These are phyloP conservation scores for Meiosimyza decipiens DNA, from an alignment of 2,888 invertebrate genomes.

Conservation along the genomic window DNA sequence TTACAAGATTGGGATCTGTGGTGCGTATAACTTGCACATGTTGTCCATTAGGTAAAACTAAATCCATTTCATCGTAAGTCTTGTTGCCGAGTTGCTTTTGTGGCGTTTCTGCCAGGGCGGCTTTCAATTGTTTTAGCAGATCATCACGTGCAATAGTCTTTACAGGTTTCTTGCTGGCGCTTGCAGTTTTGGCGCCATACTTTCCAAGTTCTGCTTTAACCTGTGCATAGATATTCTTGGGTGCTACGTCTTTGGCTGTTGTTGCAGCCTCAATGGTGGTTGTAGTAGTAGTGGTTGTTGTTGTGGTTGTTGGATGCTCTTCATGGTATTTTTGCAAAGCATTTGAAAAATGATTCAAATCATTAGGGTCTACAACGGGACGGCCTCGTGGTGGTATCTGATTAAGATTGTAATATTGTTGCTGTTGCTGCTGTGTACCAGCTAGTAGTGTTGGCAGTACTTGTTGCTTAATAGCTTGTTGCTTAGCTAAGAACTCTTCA, in stretches of 20 bases:
- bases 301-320: constrained; percentile 77
- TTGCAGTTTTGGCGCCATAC: constrained; percentile 54
- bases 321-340: constrained; percentile 76
- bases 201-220: constrained; percentile 69
- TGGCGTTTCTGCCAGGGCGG: constrained; percentile 77
- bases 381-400: constrained; percentile 54
- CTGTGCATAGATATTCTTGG: constrained; percentile 72
- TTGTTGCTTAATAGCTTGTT: constrained; percentile 73
- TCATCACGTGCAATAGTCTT: constrained; percentile 77
- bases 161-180: constrained; percentile 61
- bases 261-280: constrained; percentile 71
- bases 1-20: constrained; percentile 75
- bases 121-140: constrained; percentile 78
- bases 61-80: constrained; percentile 79
- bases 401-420: constrained; percentile 50
- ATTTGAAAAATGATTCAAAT: constrained; percentile 72
- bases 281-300: constrained; percentile 76
- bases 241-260: constrained; percentile 67
- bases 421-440: constrained; percentile 60
- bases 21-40: constrained; percentile 80
- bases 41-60: constrained; percentile 80
- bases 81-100: constrained; percentile 74
- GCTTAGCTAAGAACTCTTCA: constrained; percentile 76
- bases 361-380: constrained; percentile 71
- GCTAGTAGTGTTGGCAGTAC: constrained; percentile 63